Conservation (phyloP, 2,113 vertebrate species). For the Rhabdornis inornatus region DNA sequence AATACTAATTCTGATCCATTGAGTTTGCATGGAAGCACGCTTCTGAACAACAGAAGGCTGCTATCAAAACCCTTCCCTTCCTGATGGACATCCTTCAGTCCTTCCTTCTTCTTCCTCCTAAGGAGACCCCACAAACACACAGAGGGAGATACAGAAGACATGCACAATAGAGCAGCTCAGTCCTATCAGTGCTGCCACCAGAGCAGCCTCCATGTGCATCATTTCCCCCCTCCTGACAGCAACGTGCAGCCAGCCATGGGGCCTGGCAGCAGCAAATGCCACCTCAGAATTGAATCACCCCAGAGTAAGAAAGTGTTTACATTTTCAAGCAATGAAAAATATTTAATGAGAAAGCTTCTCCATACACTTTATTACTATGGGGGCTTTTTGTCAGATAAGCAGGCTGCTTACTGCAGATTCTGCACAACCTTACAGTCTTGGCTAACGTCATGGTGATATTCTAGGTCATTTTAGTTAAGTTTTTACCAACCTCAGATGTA, state of each 20-base stretch:
- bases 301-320: background rate
- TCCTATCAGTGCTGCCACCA: background rate
- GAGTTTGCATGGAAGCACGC: background rate
- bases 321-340: background rate
- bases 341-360: background rate
- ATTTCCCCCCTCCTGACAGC: accelerated
- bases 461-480: background rate
- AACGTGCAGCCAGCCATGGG: background rate
- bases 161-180: accelerated
- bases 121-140: accelerated
- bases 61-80: background rate
- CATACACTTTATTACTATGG: background rate
- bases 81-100: background rate
- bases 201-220: background rate
- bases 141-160: background rate
- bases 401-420: background rate
- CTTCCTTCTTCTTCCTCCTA: background rate
- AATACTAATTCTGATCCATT: background rate
- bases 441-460: background rate
- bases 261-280: background rate
- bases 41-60: background rate
- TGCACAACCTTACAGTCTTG: background rate
- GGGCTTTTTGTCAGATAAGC: background rate
- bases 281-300: background rate
- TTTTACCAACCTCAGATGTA: background rate